Conservation (phyloP, 1,140 invertebrate genomes). For the Eriosoma lanigerum region DNA sequence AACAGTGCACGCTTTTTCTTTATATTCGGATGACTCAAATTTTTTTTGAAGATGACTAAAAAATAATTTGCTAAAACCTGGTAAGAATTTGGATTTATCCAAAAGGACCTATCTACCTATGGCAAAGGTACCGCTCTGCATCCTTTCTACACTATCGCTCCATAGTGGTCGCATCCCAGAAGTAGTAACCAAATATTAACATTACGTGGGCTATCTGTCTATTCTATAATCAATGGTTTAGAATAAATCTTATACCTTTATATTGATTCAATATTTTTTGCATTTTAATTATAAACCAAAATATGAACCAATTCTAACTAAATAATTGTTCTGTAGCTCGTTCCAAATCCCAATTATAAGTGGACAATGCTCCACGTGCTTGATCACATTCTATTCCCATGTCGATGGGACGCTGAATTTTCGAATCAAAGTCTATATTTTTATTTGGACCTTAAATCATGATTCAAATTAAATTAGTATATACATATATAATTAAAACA, state of each 20-base stretch:
- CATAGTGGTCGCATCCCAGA: no score
- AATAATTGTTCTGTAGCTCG: slow-evolving; percentile 84
- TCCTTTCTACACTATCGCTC: no score
- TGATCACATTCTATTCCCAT: slow-evolving; percentile 86
- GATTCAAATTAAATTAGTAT: neutral
- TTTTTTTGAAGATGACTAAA: no score
- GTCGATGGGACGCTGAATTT: slow-evolving; percentile 78
- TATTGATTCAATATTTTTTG: slow-evolving; percentile 12
- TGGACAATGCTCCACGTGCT: slow-evolving; percentile 80
- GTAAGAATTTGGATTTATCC: no score
- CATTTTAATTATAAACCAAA: slow-evolving; percentile 23
- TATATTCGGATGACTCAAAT: no score
- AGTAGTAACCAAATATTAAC: no score
- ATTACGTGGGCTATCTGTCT: no score
- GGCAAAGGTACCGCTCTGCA: no score
- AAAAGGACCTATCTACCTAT: no score
- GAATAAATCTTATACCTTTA: slow-evolving; percentile 22
- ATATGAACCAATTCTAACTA: slow-evolving; percentile 66
- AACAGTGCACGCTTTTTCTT: no score
- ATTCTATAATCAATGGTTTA: no score
- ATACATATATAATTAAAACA: neutral
- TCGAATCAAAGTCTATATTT: slow-evolving; percentile 76
- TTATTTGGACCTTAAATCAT: slow-evolving; percentile 66
- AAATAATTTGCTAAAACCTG: no score
- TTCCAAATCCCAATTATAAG: slow-evolving; percentile 87